A percentile compares a stretch with the other conserved stretches of the same genome.
These are phyloP conservation scores for Procambarus clarkii DNA, from an alignment of 1,140 invertebrate genomes.

Conservation along the genomic window DNA sequence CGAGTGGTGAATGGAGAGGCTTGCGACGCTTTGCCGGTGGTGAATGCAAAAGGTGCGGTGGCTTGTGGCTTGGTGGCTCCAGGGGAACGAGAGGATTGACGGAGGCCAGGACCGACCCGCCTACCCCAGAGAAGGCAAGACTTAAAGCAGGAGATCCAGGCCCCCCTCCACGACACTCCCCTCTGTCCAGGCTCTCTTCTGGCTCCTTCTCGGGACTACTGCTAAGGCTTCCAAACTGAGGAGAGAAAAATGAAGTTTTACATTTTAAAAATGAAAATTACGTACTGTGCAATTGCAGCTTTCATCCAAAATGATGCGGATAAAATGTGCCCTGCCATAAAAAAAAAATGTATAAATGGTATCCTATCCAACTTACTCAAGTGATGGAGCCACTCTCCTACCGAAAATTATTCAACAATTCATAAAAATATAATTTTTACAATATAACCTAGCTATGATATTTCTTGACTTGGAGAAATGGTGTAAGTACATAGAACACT, in stretches of 20 bases:
- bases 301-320: too few species aligned
- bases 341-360: too few species aligned
- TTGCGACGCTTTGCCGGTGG: constrained; percentile 69
- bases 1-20: constrained; percentile 64
- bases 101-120: constrained; percentile 61
- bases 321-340: too few species aligned
- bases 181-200: constrained; percentile 64
- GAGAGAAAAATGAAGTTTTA: neutral
- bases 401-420: too few species aligned
- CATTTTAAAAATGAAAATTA: neutral
- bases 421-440: too few species aligned
- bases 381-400: too few species aligned
- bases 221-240: constrained; percentile 66
- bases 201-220: constrained; percentile 70
- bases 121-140: constrained; percentile 60
- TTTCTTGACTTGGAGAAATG: too few species aligned
- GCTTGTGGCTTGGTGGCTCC: constrained; percentile 72
- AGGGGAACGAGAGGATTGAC: constrained; percentile 69
- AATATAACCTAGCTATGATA: too few species aligned
- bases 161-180: constrained; percentile 59
- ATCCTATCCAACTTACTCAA: too few species aligned
- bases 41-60: constrained; percentile 61
- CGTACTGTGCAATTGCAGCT: too few species aligned
- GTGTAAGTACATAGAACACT: too few species aligned
- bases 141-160: constrained; percentile 62